Base-by-base conservation (phyloP, 2,113 vertebrate genomes). In the Salvelinus namaycush region DNA sequence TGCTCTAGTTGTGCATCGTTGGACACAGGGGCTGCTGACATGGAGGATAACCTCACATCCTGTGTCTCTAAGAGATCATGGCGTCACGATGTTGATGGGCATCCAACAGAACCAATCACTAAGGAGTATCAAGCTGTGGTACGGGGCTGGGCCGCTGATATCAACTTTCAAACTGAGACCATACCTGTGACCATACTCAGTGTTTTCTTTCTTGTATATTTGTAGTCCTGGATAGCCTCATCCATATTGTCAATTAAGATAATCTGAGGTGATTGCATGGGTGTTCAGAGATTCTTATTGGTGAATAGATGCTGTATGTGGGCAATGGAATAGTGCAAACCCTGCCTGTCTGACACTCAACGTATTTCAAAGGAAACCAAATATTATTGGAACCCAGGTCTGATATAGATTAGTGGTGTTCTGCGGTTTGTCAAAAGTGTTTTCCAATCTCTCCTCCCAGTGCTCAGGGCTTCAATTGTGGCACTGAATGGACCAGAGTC, bases 401-500 rank as follows among this genome's bases (percentile, higher is more conserved):
- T 54, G 16, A 1, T 5, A 3, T 54, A 3, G 16, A 44, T 44
- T 44, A 54, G 13, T 51, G 49, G 11, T 14, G 49, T 54, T 54
- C 1, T 24, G 24, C n/a, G 24, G 48, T 34, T 34, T 34, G 49
- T 54, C 29, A 20, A 34, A 5, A 1, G 67, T 44, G 39, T 3
- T 76, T n/a, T 79, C 1, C 62, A 1, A 79, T 79, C 18, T 82
- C 6, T 71, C 18, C 48, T 34, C 65, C 31, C 87, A 99, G 97
- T 6, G 95, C 97, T 14, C 94, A 95, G 34, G 97, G 97, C 34
- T 99, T 99, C 90, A 99, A 99, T 85, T 99, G 98, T 59, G 97
- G 97, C 72, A 96, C 97, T 2, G 98, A 99, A 77, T 99, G 97
- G 96, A 99, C 97, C 0, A 94, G 97, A 90, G 97, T 96, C 3